Conservation (phyloP, 2,888 invertebrate genomes). For the Cephus pygmeus region DNA sequence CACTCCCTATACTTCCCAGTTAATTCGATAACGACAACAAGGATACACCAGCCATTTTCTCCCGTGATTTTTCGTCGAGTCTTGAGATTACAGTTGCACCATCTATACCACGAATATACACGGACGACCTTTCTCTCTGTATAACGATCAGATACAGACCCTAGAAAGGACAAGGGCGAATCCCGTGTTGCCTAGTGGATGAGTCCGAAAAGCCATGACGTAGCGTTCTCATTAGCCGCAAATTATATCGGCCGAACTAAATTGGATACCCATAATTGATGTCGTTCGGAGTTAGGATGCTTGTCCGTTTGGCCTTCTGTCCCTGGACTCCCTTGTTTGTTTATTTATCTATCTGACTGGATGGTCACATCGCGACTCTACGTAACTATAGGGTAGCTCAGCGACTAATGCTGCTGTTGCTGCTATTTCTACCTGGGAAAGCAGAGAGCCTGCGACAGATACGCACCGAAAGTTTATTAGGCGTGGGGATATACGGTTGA, state of each 20-base stretch:
- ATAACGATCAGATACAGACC: background rate
- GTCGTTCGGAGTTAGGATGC: background rate
- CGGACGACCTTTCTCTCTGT: background rate
- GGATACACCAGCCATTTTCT: too few species aligned
- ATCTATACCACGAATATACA: background rate
- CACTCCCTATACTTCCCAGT: too few species aligned
- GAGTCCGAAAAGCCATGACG: slow-evolving; percentile 12
- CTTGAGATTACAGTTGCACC: background rate
- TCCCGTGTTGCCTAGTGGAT: background rate
- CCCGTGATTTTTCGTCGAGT: too few species aligned
- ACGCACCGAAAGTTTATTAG: background rate
- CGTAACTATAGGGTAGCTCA: background rate
- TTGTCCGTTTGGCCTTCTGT: background rate
- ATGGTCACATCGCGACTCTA: background rate
- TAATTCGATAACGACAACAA: too few species aligned
- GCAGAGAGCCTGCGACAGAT: background rate
- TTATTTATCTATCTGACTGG: background rate
- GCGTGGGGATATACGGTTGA: background rate
- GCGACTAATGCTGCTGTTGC: background rate
- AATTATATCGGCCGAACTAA: slow-evolving; percentile 49
- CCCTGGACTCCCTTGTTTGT: background rate
- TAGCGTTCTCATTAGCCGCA: slow-evolving; percentile 48
- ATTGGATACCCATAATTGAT: slow-evolving; percentile 33
- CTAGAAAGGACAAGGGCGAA: background rate
- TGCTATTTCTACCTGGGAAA: background rate